phyloP scores from a whole-genome alignment of 2,888 invertebrate genomes.

The Erebia palarica region DNA sequence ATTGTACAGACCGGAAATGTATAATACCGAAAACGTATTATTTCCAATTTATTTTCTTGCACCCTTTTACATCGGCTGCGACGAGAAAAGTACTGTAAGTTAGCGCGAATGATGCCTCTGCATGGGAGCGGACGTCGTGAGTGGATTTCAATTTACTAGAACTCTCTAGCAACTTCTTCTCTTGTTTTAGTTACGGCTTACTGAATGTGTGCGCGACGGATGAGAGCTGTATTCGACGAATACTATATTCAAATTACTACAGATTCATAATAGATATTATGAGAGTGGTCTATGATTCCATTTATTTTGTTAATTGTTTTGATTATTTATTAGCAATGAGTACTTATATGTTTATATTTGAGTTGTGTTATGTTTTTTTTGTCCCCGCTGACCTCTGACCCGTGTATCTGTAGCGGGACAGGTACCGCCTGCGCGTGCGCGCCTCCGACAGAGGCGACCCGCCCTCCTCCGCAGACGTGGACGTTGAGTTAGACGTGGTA shows the following conservation, averaged over 20 bases:
- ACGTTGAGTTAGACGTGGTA: constrained; percentile 98
- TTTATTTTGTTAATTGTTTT: constrained; percentile 67
- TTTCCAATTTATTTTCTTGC: constrained; percentile 86
- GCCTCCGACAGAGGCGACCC: constrained; percentile 97
- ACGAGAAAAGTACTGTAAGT: constrained; percentile 86
- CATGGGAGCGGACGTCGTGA: constrained; percentile 65
- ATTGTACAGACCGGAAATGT: constrained; percentile 80
- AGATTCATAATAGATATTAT: constrained; percentile 55
- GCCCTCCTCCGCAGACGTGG: constrained; percentile 96
- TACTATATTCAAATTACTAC: constrained; percentile 39
- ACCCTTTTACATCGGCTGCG: constrained; percentile 86
- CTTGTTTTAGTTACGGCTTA: constrained; percentile 76
- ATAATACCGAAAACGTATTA: constrained; percentile 82
- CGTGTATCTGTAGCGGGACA: constrained; percentile 95
- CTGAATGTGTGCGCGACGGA: constrained; percentile 70
- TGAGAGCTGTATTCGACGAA: constrained; percentile 48
- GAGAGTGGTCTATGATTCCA: constrained; percentile 65
- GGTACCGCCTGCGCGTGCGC: constrained; percentile 97
- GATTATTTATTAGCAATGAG: constrained; percentile 77
- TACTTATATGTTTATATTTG: constrained; percentile 80
- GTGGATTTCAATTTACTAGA: constrained; percentile 58
- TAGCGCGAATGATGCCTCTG: constrained; percentile 63
- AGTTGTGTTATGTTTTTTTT: constrained; percentile 84
- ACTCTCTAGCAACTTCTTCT: constrained; percentile 61
- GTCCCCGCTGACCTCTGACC: constrained; percentile 87